Percentiles rank a stretch among this genome's conserved stretches.
Evolutionary conservation across 1,140 invertebrate genomes (phyloP).

Genomic region (Cydia strobilella): DNA sequence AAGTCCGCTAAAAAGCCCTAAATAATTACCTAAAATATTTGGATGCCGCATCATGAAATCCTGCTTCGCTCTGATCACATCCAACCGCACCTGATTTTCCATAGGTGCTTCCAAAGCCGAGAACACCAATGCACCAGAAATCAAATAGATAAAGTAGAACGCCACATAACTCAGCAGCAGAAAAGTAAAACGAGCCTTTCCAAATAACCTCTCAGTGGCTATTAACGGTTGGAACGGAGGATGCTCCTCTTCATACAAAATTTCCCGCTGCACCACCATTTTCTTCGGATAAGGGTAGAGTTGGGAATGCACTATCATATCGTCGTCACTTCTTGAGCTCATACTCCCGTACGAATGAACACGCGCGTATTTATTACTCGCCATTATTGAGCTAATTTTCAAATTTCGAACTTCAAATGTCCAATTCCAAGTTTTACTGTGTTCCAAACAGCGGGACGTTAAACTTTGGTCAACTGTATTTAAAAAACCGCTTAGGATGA

Average conservation of each 20-base stretch:
- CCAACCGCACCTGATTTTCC: constrained; percentile 81
- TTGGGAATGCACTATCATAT: constrained; percentile 74
- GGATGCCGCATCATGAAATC: constrained; percentile 82
- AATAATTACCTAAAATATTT: constrained; percentile 76
- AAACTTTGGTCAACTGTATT: constrained; percentile 74
- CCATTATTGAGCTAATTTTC: constrained; percentile 49
- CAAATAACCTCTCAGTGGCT: constrained; percentile 64
- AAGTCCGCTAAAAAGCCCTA: too few relatives aligned
- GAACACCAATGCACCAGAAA: constrained; percentile 88
- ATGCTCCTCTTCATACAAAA: constrained; percentile 70
- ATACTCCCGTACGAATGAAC: constrained; percentile 75
- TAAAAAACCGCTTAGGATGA: constrained; percentile 75
- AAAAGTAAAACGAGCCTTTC: constrained; percentile 73
- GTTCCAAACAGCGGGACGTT: constrained; percentile 50
- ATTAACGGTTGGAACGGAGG: constrained; percentile 67
- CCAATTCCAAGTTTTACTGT: not conserved
- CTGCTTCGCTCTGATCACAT: constrained; percentile 79
- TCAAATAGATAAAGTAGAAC: constrained; percentile 86
- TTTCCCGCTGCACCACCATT: constrained; percentile 64
- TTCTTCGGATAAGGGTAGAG: constrained; percentile 69
- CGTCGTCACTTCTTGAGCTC: constrained; percentile 69
- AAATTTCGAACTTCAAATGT: constrained; percentile 36
- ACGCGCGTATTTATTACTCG: constrained; percentile 54
- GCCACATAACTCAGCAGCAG: constrained; percentile 81
- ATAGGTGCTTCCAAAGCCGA: constrained; percentile 86